Evolutionary conservation across 2,888 invertebrate species (phyloP).

Genomic region (Athrips mouffetella): DNA sequence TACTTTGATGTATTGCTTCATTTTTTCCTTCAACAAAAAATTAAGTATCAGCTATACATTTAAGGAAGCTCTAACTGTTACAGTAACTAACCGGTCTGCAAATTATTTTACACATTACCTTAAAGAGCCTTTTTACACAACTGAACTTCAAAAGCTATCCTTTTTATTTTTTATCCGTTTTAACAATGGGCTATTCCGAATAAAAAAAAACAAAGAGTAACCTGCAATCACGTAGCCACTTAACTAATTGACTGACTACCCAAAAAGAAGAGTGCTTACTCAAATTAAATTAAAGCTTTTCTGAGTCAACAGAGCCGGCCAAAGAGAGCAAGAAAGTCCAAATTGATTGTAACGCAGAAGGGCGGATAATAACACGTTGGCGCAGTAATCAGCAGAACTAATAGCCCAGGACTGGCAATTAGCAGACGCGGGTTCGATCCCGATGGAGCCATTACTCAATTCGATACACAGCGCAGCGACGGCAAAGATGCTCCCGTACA

Average conservation of each 20-base stretch:
- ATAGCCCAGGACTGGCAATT: slow-evolving; percentile 10
- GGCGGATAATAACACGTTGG: slow-evolving; percentile 1
- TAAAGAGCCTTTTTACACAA: no score
- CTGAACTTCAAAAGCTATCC: no score
- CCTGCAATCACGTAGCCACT: background rate
- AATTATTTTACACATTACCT: no score
- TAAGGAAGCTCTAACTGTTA: no score
- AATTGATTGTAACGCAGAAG: slow-evolving; percentile 10
- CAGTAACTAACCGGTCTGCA: no score
- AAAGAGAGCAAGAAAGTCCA: background rate
- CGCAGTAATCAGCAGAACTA: slow-evolving; percentile 9
- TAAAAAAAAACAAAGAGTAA: background rate
- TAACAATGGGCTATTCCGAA: no score
- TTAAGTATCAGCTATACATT: no score
- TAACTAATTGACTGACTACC: slow-evolving; percentile 2
- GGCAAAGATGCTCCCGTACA: background rate
- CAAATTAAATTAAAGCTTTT: background rate
- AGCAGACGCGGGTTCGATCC: slow-evolving; percentile 24
- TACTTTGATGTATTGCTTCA: no score
- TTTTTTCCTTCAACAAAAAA: no score
- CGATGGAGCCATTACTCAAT: slow-evolving; percentile 38
- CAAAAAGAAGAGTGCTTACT: background rate
- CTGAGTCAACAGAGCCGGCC: slow-evolving; percentile 1
- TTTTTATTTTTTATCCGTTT: no score
- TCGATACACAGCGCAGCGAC: slow-evolving; percentile 23